Evolutionary conservation across 2,797 vertebrate species (phyloP).

Genomic region (Megalops cyprinoides): DNA sequence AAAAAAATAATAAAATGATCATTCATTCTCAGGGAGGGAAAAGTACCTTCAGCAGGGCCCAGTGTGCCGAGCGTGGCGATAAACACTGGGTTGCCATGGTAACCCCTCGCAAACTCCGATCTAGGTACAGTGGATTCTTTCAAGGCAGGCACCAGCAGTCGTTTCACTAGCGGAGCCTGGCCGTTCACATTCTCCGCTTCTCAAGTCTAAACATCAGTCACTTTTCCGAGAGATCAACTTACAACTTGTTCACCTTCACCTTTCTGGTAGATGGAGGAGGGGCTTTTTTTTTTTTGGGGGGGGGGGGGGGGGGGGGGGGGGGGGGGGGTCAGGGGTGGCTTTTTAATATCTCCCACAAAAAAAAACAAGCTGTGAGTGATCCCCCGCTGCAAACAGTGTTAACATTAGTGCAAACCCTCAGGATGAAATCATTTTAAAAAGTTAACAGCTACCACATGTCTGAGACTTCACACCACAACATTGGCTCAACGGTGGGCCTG

Average conservation of each 20-base stretch:
- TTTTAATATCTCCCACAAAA: not conserved
- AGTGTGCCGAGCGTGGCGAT: not conserved
- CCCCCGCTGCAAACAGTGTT: not conserved
- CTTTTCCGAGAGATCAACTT: not conserved
- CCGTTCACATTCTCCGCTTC: not conserved
- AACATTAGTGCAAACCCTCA: not conserved
- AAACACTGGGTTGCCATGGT: constrained; percentile 25
- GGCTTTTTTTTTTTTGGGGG: no score
- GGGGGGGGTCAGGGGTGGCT: no score
- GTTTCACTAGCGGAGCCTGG: not conserved
- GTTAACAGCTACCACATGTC: not conserved
- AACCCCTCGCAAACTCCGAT: constrained; percentile 3
- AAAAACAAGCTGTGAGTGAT: not conserved
- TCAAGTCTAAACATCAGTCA: not conserved
- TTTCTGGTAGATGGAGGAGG: not conserved
- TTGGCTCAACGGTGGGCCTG: not conserved
- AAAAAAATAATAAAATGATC: no score
- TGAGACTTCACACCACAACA: not conserved
- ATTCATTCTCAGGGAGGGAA: not conserved
- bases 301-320: not conserved
- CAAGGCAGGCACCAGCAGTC: not conserved
- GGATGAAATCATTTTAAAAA: not conserved
- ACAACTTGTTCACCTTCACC: not conserved
- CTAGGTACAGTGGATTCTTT: constrained; percentile 20
- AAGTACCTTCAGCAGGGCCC: not conserved